phyloP scores from a whole-genome alignment of 2,113 vertebrate species.

The Etheostoma spectabile region DNA sequence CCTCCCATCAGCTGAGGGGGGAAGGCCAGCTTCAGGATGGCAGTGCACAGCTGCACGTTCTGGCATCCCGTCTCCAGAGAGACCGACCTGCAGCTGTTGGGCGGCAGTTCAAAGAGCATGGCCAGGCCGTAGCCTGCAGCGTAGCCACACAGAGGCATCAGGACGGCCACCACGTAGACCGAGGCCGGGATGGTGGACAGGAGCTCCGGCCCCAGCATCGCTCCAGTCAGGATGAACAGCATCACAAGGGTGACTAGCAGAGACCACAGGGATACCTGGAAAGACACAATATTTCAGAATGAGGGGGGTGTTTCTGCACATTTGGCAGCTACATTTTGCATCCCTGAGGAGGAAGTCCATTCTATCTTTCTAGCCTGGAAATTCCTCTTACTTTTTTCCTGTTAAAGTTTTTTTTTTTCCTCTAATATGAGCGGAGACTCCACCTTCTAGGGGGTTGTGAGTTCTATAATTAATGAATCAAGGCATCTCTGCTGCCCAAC shows the following conservation, averaged over 20 bases:
- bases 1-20: slow-evolving; percentile 91
- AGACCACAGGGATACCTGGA: slow-evolving; percentile 96
- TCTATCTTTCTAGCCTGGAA: not conserved
- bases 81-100: slow-evolving; percentile 91
- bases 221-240: slow-evolving; percentile 96
- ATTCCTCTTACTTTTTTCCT: not conserved
- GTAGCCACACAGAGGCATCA: slow-evolving; percentile 94
- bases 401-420: not conserved
- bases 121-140: slow-evolving; percentile 93
- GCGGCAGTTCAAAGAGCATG: slow-evolving; percentile 88
- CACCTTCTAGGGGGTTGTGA: not conserved
- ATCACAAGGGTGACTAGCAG: slow-evolving; percentile 92
- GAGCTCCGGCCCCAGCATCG: slow-evolving; percentile 94
- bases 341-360: not conserved
- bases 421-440: not conserved
- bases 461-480: not conserved
- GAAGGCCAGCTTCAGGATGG: slow-evolving; percentile 97
- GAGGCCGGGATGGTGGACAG: slow-evolving; percentile 91
- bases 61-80: slow-evolving; percentile 97
- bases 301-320: not conserved
- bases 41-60: slow-evolving; percentile 97
- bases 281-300: slow-evolving; percentile 16
- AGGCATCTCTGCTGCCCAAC: slow-evolving; percentile 18
- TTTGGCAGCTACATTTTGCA: not conserved
- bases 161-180: slow-evolving; percentile 91